Evolutionary conservation across 2,797 vertebrate species (phyloP), one percentile per base, ranked within the genome.

Genomic region (Melanotaenia nigrans): DNA sequence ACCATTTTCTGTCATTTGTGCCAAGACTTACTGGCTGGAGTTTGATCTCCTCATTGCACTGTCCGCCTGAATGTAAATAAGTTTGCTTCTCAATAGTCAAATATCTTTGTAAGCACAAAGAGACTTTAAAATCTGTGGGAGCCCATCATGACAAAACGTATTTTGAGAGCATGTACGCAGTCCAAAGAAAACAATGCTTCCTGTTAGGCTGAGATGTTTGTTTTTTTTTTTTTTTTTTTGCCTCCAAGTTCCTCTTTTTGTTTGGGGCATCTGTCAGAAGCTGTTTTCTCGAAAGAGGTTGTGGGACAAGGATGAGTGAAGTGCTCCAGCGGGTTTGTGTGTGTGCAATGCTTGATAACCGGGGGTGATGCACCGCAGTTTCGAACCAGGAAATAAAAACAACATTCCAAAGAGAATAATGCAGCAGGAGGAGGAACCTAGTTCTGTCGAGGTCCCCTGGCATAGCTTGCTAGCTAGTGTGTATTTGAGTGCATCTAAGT

Each of bases 361-460:
- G 32, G 62, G 65, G 88, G 87, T 59, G 45, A 88, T 67, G 85
- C 77, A n/a, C 66, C 40, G 8, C 73, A 38, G 77, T 81, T 82
- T 87, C 49, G 54, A 89, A 90, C 83, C 81, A 89, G 89, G 84
- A 90, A 92, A 91, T 90, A 90, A 92, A 90, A 90, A 88, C 88
- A 86, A 88, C 83, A 84, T 86, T 91, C 90, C 88, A 91, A 90
- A 91, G 90, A 91, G 90, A 93, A 93, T 91, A 91, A 91, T 90
- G 89, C 87, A 90, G 85, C 88, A 92, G 90, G 84, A 89, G 91
- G 89, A 89, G 87, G 90, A 85, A 85, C 88, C 85, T 66, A 78
- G 61, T 88, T 90, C 89, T 76, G 65, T 74, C 24, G 22, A 80
- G 80, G 80, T 91, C 91, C 85, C 90, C 81, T 88, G 88, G 85